Base-by-base conservation (phyloP, 1,140 invertebrate species). In the Ips typographus region DNA sequence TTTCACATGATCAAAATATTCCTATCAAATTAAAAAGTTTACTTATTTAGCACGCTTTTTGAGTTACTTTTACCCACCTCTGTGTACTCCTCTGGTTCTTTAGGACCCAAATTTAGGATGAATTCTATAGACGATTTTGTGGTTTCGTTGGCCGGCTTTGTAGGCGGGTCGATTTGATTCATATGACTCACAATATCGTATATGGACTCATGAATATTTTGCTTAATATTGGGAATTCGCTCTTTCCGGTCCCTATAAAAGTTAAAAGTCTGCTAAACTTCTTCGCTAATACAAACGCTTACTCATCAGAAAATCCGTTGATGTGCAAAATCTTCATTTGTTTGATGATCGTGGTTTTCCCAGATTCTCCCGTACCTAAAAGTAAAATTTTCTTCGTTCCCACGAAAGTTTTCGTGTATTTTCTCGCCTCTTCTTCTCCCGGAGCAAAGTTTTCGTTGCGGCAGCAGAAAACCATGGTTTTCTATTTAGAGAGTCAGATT, bases 271-370 rank as follows among this genome's bases (percentile, higher is more conserved):
- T 62, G 1, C 3, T 1, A 7, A 62, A 62, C 40, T 38, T 2
- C 2, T 8, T 47, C 2, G 41, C 41, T 59, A 62, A 47, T 59
- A 40, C 57, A 47, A 1, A 39, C 43, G 42, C 65, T 82, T 83
- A 88, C 89, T 85, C 84, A 37, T 85, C 79, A 22, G 85, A 85
- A 73, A 89, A 92, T 62, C 89, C 90, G 74, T 89, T 85, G 42
- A 90, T 85, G 73, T 92, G 89, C 52, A 92, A 79, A 72, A 92
- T 91, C 77, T 89, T 90, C 91, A 93, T 93, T 80, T 93, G 91
- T 76, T 93, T 92, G 8, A 93, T 86, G 49, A 93, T 91, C 0
- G 91, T 93, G 0, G 90, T 91, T 78, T 93, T 93, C 6, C 88
- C 88, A 37, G 88, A 87, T 72, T 89, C 88, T 1, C 87, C 88